Evolutionary conservation across 2,113 vertebrate species (phyloP).

Genomic region (Ranitomeya imitator): DNA sequence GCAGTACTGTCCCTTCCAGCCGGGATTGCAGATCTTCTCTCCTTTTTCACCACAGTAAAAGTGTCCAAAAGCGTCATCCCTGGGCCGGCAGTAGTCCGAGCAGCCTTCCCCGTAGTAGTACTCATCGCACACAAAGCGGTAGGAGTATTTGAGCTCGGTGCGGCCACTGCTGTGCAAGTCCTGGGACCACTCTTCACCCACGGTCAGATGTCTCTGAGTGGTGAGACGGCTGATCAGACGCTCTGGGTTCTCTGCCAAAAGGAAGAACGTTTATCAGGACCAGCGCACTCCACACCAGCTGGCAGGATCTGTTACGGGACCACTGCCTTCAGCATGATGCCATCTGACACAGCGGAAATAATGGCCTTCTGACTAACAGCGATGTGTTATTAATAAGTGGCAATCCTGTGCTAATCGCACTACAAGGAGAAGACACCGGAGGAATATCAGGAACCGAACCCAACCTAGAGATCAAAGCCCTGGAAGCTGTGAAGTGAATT

Average conservation of each 20-base stretch:
- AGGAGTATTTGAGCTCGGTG: slow-evolving; percentile 94
- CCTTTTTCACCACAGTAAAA: slow-evolving; percentile 95
- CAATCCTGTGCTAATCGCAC: neutral
- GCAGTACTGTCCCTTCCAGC: slow-evolving; percentile 97
- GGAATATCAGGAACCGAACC: neutral
- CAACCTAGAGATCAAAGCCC: neutral
- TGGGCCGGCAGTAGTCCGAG: slow-evolving; percentile 93
- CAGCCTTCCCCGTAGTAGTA: slow-evolving; percentile 97
- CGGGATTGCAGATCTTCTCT: slow-evolving; percentile 93
- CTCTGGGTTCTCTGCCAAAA: slow-evolving; percentile 85
- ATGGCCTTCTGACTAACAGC: neutral
- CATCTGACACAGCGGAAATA: neutral
- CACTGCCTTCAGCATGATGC: neutral
- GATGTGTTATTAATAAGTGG: neutral
- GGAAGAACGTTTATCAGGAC: slow-evolving; percentile 6
- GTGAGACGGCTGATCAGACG: slow-evolving; percentile 92
- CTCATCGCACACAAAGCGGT: slow-evolving; percentile 94
- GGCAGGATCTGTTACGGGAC: neutral
- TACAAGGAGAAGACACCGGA: neutral
- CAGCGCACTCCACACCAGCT: neutral
- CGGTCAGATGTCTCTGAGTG: slow-evolving; percentile 91
- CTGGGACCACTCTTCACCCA: slow-evolving; percentile 95
- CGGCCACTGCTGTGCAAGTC: slow-evolving; percentile 87
- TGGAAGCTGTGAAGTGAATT: neutral
- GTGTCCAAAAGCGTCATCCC: slow-evolving; percentile 95